These are phyloP conservation scores for Microtus montanus DNA, from an alignment of 2,113 vertebrate species.

Conservation along the genomic window DNA sequence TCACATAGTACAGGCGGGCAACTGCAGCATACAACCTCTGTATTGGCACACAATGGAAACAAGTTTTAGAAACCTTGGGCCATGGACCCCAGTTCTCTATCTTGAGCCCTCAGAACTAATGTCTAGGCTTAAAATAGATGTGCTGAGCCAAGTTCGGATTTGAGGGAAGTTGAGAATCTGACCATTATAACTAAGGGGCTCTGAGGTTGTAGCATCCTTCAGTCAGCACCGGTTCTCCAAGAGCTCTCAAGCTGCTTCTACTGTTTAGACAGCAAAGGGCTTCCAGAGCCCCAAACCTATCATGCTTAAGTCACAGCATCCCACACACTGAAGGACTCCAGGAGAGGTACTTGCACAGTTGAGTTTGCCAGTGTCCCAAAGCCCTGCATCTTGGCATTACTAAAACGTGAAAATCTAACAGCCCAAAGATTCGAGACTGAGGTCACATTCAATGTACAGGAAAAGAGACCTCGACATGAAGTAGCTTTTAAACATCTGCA, in stretches of 20 bases:
- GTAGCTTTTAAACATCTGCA: conserved; percentile 51
- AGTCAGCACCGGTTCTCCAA: neutral
- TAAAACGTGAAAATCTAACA: no score
- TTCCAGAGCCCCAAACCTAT: neutral
- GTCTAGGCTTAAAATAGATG: neutral
- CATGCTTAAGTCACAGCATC: neutral
- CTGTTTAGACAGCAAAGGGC: neutral
- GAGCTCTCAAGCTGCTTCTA: neutral
- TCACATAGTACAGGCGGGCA: no score
- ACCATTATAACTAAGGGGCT: neutral
- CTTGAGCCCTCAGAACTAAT: neutral
- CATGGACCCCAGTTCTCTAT: neutral
- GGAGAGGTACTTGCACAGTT: neutral
- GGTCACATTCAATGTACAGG: neutral
- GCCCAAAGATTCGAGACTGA: neutral
- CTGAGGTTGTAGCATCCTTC: neutral
- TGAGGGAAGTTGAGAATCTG: neutral
- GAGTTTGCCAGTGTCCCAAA: neutral
- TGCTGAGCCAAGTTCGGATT: neutral
- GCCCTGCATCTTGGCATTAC: no score
- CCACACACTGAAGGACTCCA: neutral
- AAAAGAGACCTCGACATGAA: neutral
- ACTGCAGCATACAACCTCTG: neutral
- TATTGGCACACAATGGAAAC: neutral
- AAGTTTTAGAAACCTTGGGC: neutral